Conservation (phyloP, 2,113 vertebrate species). For the Pongo pygmaeus region DNA sequence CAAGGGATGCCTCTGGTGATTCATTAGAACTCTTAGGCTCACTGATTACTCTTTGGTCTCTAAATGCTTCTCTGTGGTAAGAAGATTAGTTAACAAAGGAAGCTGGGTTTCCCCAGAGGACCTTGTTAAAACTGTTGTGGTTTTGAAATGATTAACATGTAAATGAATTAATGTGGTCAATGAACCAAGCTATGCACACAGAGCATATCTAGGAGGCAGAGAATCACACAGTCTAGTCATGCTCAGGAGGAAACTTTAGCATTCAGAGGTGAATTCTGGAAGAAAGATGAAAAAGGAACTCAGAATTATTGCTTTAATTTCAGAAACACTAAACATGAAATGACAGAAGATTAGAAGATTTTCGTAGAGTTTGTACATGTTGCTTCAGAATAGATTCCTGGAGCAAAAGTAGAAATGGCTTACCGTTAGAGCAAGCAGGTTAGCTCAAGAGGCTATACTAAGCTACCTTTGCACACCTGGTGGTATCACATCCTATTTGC, state of each 20-base stretch:
- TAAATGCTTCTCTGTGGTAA: slow-evolving; percentile 40
- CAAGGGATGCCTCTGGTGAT: slow-evolving; percentile 35
- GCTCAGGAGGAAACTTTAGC: neutral
- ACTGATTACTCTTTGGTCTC: slow-evolving; percentile 17
- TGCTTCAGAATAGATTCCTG: neutral
- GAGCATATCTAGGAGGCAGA: neutral
- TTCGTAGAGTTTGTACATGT: neutral
- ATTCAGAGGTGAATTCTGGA: slow-evolving; percentile 21
- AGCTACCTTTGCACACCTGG: neutral
- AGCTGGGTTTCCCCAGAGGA: slow-evolving; percentile 47
- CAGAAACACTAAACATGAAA: neutral
- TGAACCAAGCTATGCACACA: neutral
- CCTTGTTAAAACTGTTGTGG: slow-evolving; percentile 66
- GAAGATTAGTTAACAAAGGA: slow-evolving; percentile 42
- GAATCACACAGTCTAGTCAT: neutral
- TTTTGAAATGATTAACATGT: slow-evolving; percentile 46
- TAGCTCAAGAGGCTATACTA: neutral
- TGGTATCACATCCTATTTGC: neutral
- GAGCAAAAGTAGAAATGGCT: neutral
- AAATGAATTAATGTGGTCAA: slow-evolving; percentile 22
- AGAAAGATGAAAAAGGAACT: neutral
- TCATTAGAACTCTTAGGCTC: slow-evolving; percentile 59
- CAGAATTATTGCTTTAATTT: slow-evolving; percentile 30
- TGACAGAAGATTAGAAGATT: neutral
- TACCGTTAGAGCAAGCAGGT: neutral